phyloP scores from a whole-genome alignment of 1,140 invertebrate species.

The Drosophila dunni region DNA sequence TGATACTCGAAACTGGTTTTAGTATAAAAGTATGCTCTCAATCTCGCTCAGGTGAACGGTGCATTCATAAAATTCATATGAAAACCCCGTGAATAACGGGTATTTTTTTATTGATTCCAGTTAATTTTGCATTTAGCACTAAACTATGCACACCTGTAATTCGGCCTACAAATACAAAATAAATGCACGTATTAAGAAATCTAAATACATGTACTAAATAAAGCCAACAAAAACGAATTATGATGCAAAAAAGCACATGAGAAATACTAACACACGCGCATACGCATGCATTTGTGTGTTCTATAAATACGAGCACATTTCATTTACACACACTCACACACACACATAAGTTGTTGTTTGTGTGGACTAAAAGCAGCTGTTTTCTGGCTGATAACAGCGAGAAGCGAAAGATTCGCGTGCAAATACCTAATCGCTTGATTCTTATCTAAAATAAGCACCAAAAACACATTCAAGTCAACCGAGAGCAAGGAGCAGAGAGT shows the following conservation, averaged over 20 bases:
- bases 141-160: constrained; percentile 12
- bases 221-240: neutral
- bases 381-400: constrained; percentile 25
- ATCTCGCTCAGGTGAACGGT: neutral
- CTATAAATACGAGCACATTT: constrained; percentile 9
- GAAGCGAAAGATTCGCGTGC: constrained; percentile 14
- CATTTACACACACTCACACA: constrained; percentile 20
- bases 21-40: constrained; percentile 18
- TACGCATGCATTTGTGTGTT: constrained; percentile 4
- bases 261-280: neutral
- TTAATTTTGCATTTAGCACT: neutral
- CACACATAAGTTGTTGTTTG: neutral
- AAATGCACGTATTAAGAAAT: neutral
- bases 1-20: constrained; percentile 30
- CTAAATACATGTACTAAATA: neutral
- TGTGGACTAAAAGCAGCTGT: constrained; percentile 22
- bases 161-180: constrained; percentile 6
- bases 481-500: too few relatives aligned
- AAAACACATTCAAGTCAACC: constrained; percentile 5
- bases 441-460: constrained; percentile 19
- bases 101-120: constrained; percentile 31
- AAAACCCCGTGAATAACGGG: constrained; percentile 27
- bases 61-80: constrained; percentile 22
- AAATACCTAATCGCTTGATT: constrained; percentile 7
- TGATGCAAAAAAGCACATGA: neutral